Evolutionary conservation across 2,113 vertebrate genomes (phyloP).

Genomic region (Proterorhinus semilunaris): DNA sequence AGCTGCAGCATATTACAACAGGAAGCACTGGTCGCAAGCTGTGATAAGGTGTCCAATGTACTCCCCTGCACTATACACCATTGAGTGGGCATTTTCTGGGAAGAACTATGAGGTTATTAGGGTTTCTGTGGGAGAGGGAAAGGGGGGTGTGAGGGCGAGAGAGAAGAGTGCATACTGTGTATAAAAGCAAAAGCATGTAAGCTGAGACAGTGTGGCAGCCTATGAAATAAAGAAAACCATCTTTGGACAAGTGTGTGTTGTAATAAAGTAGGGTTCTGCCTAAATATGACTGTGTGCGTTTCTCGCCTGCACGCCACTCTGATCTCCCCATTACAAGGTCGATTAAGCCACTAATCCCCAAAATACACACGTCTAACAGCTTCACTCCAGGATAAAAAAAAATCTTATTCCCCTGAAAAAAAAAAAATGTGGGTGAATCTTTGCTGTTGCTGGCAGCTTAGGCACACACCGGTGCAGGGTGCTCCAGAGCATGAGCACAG

Average conservation of each 20-base stretch:
- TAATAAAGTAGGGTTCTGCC: conserved; percentile 52
- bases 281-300: conserved; percentile 54
- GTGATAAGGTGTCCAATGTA: conserved; percentile 62
- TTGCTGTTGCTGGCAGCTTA: conserved; percentile 68
- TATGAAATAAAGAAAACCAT: conserved; percentile 52
- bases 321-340: conserved; percentile 85
- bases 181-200: conserved; percentile 33
- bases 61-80: conserved; percentile 49
- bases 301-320: conserved; percentile 76
- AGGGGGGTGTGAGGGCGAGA: conserved; percentile 29
- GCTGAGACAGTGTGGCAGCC: conserved; percentile 40
- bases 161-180: conserved; percentile 32
- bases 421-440: conserved; percentile 64
- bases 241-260: conserved; percentile 35
- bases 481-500: conserved; percentile 66
- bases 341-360: conserved; percentile 83
- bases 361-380: conserved; percentile 80
- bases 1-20: conserved; percentile 62
- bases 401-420: conserved; percentile 52
- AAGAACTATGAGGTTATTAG: conserved; percentile 64
- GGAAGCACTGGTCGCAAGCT: conserved; percentile 56
- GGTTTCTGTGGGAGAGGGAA: conserved; percentile 30
- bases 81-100: conserved; percentile 62
- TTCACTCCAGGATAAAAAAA: conserved; percentile 57
- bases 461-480: conserved; percentile 65